Evolutionary conservation across 2,797 vertebrate species (phyloP), one percentile per base, ranked within the genome.

Genomic region (Peromyscus melanophrys): DNA sequence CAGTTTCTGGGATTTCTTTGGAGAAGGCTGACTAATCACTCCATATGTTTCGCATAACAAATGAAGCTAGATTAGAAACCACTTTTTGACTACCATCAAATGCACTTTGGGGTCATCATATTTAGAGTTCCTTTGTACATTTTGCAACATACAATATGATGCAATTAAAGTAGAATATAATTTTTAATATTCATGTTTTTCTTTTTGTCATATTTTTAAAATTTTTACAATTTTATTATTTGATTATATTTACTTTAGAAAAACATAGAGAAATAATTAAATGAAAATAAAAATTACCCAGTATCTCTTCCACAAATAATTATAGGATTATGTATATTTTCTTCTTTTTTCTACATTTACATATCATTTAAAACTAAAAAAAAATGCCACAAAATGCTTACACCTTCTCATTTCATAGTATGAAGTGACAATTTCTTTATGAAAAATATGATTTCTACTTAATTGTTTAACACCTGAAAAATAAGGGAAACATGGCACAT

Each of bases 201-300:
- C 12, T 27, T 40, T 34, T 46, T 83, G 27, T 46, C 2, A 29
- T 5, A 11, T 43, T 43, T 34, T 49, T 95, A 96, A 92, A 55
- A 85, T 80, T 94, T 91, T 83, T 71, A 80, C 55, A 84, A 91
- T 9, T 84, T 96, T 85, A 95, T 27, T 81, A 85, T 92, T 89
- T 46, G 25, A 85, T 90, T 96, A 93, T 87, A 89, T 19, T 95
- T 59, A 95, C 4, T 95, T 80, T 97, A 93, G 96, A 90, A 46
- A 77, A 65, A 94, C 61, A 80, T n/a, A 84, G 31, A 96, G 82
- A 94, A 96, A 96, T 31, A 80, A 93, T 80, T 83, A 29, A 86
- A 96, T 92, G 63, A 89, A 97, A 96, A 96, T 90, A 86, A 76
- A 92, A 85, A 82, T 61, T 37, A 85, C 16, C 6, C 29, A 90